Percentiles rank a stretch among this genome's conserved stretches.
phyloP scores from a whole-genome alignment of 2,113 vertebrate species.

The Vimba vimba region DNA sequence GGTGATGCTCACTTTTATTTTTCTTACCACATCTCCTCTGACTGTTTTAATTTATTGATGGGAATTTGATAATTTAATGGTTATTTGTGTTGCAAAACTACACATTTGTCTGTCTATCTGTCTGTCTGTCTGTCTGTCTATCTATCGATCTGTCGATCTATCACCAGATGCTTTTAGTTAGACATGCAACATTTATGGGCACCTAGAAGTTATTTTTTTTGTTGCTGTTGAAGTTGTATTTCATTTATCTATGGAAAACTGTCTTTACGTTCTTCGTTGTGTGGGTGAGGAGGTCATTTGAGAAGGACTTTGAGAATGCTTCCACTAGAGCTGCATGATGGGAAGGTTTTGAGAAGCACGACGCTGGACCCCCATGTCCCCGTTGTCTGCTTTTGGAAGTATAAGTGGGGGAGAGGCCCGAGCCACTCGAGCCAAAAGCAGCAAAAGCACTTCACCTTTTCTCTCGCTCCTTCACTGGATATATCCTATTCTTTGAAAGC shows the following conservation, averaged over 20 bases:
- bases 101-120: background rate
- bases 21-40: background rate
- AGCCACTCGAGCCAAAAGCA: slow-evolving; percentile 21
- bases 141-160: too few species aligned
- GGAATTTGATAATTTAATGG: too few species aligned
- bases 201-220: background rate
- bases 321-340: background rate
- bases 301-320: background rate
- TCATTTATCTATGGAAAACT: background rate
- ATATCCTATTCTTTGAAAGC: background rate
- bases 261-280: background rate
- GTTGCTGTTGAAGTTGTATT: background rate
- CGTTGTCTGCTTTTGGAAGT: slow-evolving; percentile 3
- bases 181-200: background rate
- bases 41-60: background rate
- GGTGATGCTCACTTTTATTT: background rate
- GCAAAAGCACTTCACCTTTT: slow-evolving; percentile 3
- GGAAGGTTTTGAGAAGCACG: slow-evolving; percentile 5
- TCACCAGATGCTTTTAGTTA: background rate
- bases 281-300: background rate
- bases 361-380: background rate
- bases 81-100: too few species aligned
- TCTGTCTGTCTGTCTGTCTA: background rate
- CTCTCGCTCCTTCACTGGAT: background rate
- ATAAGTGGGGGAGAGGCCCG: slow-evolving; percentile 22